phyloP scores from a whole-genome alignment of 2,797 vertebrate genomes.

The Tapirus indicus region DNA sequence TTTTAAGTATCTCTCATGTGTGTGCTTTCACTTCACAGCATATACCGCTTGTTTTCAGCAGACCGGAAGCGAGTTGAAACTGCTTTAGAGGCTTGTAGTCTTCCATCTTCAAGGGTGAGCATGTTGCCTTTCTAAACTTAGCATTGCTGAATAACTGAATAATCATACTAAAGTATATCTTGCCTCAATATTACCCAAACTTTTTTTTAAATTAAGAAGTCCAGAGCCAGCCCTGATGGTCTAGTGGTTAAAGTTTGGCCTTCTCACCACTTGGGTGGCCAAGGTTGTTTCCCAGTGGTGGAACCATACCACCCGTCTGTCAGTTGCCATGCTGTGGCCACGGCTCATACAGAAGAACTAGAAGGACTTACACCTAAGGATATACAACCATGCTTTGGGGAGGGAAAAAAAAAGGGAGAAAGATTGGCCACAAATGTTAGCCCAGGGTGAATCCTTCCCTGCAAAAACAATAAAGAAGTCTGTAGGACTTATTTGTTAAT shows the following conservation, averaged over 20 bases:
- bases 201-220: background rate
- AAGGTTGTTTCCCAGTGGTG: too few relatives aligned
- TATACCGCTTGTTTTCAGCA: slow-evolving; percentile 96
- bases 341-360: too few relatives aligned
- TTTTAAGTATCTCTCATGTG: background rate
- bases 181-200: background rate
- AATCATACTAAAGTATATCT: background rate
- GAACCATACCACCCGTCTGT: too few relatives aligned
- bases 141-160: background rate
- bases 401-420: too few relatives aligned
- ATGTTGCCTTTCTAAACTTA: background rate
- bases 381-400: too few relatives aligned
- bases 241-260: too few relatives aligned
- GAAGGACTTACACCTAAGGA: too few relatives aligned
- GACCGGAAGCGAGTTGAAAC: slow-evolving; percentile 98
- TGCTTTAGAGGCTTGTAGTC: slow-evolving; percentile 96
- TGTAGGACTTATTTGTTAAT: background rate
- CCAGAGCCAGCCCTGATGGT: too few relatives aligned
- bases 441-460: too few relatives aligned
- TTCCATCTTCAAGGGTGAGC: slow-evolving; percentile 97
- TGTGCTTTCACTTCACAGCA: slow-evolving; percentile 88
- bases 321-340: too few relatives aligned
- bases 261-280: too few relatives aligned
- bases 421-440: too few relatives aligned
- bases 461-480: background rate